Conservation (phyloP, 2,888 invertebrate genomes). For the Agonopterix arenella region DNA sequence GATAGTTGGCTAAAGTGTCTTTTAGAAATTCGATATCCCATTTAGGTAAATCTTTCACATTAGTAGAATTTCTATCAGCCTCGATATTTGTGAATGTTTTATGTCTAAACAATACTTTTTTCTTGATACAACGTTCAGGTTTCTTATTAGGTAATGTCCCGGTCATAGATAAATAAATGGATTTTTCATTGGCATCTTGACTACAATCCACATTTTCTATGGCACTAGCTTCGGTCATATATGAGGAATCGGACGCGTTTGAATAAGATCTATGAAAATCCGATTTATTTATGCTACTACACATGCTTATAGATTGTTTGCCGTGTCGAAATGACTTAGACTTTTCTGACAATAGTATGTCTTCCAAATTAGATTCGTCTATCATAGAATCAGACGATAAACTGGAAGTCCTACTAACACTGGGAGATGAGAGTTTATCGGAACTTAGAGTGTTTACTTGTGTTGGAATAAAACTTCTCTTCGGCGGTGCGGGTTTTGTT, state of each 20-base stretch:
- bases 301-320: conserved; percentile 23
- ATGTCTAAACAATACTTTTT: conserved; percentile 64
- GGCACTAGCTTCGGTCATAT: conserved; percentile 60
- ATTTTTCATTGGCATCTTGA: conserved; percentile 38
- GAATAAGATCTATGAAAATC: conserved; percentile 47
- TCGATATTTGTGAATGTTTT: conserved; percentile 70
- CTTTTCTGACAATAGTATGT: conserved; percentile 63
- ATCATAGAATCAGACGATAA: conserved; percentile 45
- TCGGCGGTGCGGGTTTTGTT: conserved; percentile 41
- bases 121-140: conserved; percentile 30
- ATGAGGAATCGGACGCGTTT: conserved; percentile 51
- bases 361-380: conserved; percentile 67
- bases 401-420: conserved; percentile 51
- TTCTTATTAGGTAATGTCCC: conserved; percentile 63
- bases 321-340: conserved; percentile 63
- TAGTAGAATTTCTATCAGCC: conserved; percentile 53
- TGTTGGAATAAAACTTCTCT: conserved; percentile 33
- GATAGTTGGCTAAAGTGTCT: conserved; percentile 62
- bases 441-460: conserved; percentile 26
- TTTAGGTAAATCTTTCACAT: conserved; percentile 43
- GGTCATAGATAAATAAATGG: conserved; percentile 56
- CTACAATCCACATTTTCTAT: conserved; percentile 69
- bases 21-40: conserved; percentile 53
- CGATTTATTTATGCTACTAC: conserved; percentile 33
- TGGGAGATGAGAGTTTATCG: conserved; percentile 27